Percentiles rank a stretch among this genome's conserved stretches.
phyloP scores from a whole-genome alignment of 2,113 vertebrate species.

The Dicerorhinus sumatrensis region DNA sequence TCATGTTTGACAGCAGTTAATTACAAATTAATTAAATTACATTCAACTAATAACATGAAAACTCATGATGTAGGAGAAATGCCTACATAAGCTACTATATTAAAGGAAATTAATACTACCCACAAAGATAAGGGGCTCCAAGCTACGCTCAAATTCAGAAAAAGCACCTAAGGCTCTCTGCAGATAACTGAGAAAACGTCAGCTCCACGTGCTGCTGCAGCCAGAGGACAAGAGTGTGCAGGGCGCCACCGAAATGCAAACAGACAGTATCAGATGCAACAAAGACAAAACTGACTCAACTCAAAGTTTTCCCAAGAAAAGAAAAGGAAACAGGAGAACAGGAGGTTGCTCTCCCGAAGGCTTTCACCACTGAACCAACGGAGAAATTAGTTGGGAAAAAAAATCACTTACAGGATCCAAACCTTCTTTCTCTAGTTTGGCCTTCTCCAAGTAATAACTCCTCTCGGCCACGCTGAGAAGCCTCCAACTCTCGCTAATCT shows the following conservation, averaged over 20 bases:
- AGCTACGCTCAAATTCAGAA: background rate
- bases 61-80: background rate
- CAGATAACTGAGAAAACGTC: constrained; percentile 9
- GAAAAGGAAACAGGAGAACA: background rate
- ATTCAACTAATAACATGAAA: background rate
- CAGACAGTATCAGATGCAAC: background rate
- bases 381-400: background rate
- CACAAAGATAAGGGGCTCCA: background rate
- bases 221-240: background rate
- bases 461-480: constrained; percentile 97
- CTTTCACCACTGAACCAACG: background rate
- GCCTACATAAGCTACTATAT: background rate
- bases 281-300: background rate
- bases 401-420: constrained; percentile 90
- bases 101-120: background rate
- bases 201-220: background rate
- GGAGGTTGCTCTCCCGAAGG: background rate
- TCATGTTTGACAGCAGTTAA: background rate
- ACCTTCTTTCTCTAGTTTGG: constrained; percentile 96
- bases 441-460: constrained; percentile 96
- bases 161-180: background rate
- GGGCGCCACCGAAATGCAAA: background rate
- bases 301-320: background rate
- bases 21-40: background rate
- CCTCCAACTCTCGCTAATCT: constrained; percentile 98